Evolutionary conservation across 2,888 invertebrate species (phyloP).

Genomic region (Chymomyza amoena): DNA sequence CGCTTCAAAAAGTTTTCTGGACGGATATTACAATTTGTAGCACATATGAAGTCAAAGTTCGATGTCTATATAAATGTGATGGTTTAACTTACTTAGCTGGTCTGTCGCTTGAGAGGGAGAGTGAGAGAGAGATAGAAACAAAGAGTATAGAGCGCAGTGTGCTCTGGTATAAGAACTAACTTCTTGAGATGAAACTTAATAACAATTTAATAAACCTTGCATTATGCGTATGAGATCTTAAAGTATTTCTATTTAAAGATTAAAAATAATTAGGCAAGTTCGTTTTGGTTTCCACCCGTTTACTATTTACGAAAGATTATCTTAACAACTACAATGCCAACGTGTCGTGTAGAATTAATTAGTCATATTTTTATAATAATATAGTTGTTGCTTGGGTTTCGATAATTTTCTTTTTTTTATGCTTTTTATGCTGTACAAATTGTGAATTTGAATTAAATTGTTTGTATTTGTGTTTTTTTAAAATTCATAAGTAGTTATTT

Average conservation of each 20-base stretch:
- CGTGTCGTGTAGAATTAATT: not conserved
- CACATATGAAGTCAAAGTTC: conserved; percentile 31
- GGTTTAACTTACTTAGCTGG: not conserved
- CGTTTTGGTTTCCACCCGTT: no score
- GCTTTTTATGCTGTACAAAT: not conserved
- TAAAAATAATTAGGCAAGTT: no score
- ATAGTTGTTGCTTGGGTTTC: not conserved
- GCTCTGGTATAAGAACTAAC: no score
- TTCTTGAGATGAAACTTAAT: no score
- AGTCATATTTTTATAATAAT: not conserved
- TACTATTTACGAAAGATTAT: not conserved
- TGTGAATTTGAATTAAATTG: not conserved
- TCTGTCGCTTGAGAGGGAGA: not conserved
- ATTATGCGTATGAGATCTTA: no score
- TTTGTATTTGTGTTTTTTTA: not conserved
- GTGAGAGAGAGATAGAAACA: no score
- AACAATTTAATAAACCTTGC: no score
- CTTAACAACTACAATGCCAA: conserved; percentile 38
- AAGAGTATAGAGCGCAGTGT: no score
- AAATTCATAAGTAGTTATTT: not conserved
- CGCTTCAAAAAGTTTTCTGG: conserved; percentile 70
- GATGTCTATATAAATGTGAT: conserved; percentile 17
- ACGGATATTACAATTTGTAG: conserved; percentile 70
- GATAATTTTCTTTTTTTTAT: not conserved
- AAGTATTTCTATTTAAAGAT: no score